Evolutionary conservation across 2,113 vertebrate genomes (phyloP).

Genomic region (Pituophis catenifer): DNA sequence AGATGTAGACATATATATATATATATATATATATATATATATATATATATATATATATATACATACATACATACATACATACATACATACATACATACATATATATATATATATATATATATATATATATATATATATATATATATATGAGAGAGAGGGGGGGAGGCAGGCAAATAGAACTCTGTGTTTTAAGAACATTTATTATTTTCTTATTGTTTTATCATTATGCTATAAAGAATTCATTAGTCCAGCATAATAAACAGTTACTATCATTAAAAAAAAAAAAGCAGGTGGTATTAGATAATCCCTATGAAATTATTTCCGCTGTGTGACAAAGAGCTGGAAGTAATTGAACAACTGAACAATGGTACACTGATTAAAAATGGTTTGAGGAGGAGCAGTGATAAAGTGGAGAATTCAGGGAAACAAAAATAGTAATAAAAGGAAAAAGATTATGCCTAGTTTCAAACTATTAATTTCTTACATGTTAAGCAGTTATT

Average conservation of each 20-base stretch:
- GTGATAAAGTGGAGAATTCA: background rate
- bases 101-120: too few species aligned
- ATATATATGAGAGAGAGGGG: too few species aligned
- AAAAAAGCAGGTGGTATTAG: background rate
- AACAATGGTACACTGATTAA: background rate
- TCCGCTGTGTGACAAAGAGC: background rate
- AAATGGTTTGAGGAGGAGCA: background rate
- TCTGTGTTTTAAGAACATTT: background rate
- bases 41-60: too few species aligned
- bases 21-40: too few species aligned
- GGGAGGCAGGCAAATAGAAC: background rate
- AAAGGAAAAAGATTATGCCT: background rate
- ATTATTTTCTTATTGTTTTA: background rate
- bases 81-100: too few species aligned
- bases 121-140: too few species aligned
- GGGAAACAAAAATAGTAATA: background rate
- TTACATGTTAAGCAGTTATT: background rate
- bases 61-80: too few species aligned
- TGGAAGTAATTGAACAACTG: background rate
- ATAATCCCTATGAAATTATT: background rate
- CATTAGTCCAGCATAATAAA: background rate
- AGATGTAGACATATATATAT: too few species aligned
- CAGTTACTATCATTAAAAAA: background rate
- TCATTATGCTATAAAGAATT: background rate
- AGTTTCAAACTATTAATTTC: background rate